Base-by-base conservation (phyloP, 2,888 invertebrate genomes). In the Blastobasis lacticolella region DNA sequence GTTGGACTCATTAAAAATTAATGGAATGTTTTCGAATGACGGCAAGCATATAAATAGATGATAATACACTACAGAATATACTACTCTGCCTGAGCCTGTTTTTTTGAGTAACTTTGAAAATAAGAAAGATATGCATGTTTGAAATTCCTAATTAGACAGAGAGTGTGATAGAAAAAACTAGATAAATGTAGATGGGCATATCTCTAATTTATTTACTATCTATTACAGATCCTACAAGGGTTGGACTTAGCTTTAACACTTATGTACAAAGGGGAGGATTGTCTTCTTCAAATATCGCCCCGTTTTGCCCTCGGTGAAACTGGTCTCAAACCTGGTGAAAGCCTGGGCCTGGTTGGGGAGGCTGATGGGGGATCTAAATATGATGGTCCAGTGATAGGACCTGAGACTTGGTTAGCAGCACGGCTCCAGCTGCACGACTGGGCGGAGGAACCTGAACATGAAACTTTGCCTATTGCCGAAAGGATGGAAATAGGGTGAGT, bases 211-310 rank as follows among this genome's bases (percentile, higher is more conserved):
- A 49, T 49, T 46, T 6, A 37, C 44, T 37, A 46, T 53, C 51
- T 49, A 5, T 68, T 68, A 48, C 58, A 91, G 90, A 76, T 92
- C 6, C 78, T 93, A 49, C 92, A 95, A 92, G 97, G 97, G 6
- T 71, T 97, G 67, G 97, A 97, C 78, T 89, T 97, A 79, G 92
- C 94, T 10, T 77, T 97, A 58, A 93, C 95, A 37, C 82, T 97
- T 62, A 97, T 97, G 97, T 91, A 94, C 71, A 88, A 92, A 65
- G 94, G 93, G 0, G 97, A 98, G 86, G 88, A 90, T 61, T 92
- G 95, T 53, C 89, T 92, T 59, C 77, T 97, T 47, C 90, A 91
- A 71, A 87, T 97, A 49, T 91, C 92, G 56, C 89, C 95, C 4
- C 90, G 96, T 61, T 95, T 97, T 82, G 97, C 92, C 4, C 98